Conservation (phyloP, 2,113 vertebrate genomes). For the Saiga tatarica region DNA sequence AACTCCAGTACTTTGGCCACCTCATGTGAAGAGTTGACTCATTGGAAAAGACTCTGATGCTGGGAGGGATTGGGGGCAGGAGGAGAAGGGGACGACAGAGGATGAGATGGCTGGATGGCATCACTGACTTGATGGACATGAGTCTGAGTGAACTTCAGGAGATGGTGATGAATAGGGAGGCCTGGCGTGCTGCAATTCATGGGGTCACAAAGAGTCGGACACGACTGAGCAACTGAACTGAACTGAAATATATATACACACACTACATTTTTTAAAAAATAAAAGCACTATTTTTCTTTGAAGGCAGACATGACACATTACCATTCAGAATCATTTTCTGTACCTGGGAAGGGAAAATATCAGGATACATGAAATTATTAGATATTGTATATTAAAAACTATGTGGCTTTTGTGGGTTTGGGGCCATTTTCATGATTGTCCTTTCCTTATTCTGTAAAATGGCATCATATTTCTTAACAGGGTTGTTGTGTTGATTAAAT, state of each 20-base stretch:
- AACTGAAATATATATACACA: background rate
- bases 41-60: no score
- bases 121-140: no score
- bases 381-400: background rate
- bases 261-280: background rate
- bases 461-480: background rate
- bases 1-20: no score
- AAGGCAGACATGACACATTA: background rate
- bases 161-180: no score
- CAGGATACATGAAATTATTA: background rate
- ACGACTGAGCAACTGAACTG: no score
- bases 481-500: background rate
- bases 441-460: background rate
- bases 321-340: background rate
- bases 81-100: no score
- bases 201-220: no score
- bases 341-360: background rate
- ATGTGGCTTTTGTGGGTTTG: background rate
- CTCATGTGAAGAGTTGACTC: no score
- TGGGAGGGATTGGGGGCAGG: no score
- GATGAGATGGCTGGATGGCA: no score
- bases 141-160: no score
- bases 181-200: no score
- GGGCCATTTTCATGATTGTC: background rate
- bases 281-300: background rate